Evolutionary conservation across 92 coral and sea anemone genomes (phyloP), one percentile per base, ranked within the genome.

Genomic region (Umimayanthus chanpuru): DNA sequence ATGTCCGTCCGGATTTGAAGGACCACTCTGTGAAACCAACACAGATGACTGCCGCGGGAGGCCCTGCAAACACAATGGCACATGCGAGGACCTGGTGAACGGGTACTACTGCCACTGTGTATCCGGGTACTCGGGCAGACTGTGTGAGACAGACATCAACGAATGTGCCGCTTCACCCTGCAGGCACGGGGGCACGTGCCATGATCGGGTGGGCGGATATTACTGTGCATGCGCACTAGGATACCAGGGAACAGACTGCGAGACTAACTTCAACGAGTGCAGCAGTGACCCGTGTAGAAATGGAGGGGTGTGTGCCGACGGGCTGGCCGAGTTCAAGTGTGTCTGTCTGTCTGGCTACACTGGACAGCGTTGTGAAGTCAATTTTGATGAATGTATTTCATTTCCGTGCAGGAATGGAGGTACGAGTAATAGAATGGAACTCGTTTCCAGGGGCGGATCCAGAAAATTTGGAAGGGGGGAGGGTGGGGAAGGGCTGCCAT

Each of bases 251-350:
- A 84, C 38, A 6, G 38, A 83, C 30, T 95, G 98, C 79, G 94
- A 95, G 72, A 76, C 79, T 23, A 90, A 93, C 81, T 55, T 89
- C 76, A 95, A 95, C 78, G 98, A 95, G 30, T 95, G 98, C 81
- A 84, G 89, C 47, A 92, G 94, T 73, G 90, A 67, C 87, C 96
- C 98, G 21, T 95, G 98, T 85, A 82, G 23, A 64, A 91, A 95
- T 88, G 98, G 94, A 65, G 98, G 98, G 29, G 81, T 95, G 50
- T 95, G 98, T 86, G 98, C 98, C 47, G 96, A 95, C 89, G 98
- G 98, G n/a, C 73, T 93, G 84, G 95, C 80, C 66, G 93, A 91
- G 25, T 95, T 90, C 88, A 88, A 81, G 82, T 95, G 98, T 71
- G 92, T 95, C 85, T 95, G 98, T 85, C 91, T 88, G 53, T 58